Evolutionary conservation across 2,888 invertebrate genomes (phyloP), one percentile per base, ranked within the genome.

Genomic region (Lasioglossum malachurum): DNA sequence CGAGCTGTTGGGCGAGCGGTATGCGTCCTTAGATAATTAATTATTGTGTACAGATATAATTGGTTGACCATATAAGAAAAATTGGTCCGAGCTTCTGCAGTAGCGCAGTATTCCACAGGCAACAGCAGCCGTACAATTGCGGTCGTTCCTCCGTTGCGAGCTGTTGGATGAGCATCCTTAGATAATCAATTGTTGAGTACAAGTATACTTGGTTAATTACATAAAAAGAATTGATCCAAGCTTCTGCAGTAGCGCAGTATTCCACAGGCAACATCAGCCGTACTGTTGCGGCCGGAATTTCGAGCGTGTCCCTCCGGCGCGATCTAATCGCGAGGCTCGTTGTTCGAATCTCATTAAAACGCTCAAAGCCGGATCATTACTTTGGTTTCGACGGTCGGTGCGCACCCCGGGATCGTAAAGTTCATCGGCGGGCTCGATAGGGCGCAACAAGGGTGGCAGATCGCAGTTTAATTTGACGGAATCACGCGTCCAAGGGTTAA

Each of bases 401-500:
- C 60, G 4, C 27, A 14, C 31, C 64, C 64, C 16, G 16, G 64
- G 64, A 64, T 64, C 64, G 31, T 64, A 64, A 64, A 64, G 64
- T 64, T 64, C 64, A 64, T 64, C 64, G 64, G 64, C 27, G 31
- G 64, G 64, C 64, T 64, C 31, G 44, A 44, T 2, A 19, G 8
- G 27, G 23, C n/a, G 72, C 10, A 31, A 74, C 72, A 14, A 16
- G 79, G 78, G 64, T 64, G 64, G 75, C 35, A 84, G 85, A 85
- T 85, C 72, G 71, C 46, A 75, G 81, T 86, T 86, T 85, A 87
- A 87, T 87, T 83, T 82, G 82, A 83, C 76, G 75, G 80, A 80
- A 87, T 86, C 73, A 83, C 80, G 78, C 80, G 67, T 71, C 78
- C 78, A 78, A 78, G 83, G 87, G 87, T 87, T 81, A 83, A 87